Percentiles rank a stretch among this genome's conserved stretches.
Conservation (phyloP, 1,140 invertebrate genomes). For the Drosophila nannoptera region DNA sequence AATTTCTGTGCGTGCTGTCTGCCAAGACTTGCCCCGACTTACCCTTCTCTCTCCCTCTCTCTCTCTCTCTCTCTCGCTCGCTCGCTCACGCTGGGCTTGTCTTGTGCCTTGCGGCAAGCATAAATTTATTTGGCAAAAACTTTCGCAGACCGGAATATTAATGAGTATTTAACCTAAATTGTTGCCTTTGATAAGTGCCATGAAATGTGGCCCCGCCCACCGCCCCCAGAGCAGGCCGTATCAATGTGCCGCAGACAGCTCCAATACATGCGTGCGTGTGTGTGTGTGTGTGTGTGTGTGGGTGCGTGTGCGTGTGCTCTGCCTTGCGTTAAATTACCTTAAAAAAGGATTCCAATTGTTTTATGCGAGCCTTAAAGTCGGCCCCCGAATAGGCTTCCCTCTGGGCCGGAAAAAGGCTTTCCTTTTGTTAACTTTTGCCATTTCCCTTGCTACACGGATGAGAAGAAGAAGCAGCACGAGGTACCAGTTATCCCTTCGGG, state of each 20-base stretch:
- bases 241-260: slow-evolving; percentile 51
- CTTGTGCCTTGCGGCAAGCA: slow-evolving; percentile 65
- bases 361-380: slow-evolving; percentile 62
- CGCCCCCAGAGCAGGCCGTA: slow-evolving; percentile 16
- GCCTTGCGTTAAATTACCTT: slow-evolving; percentile 68
- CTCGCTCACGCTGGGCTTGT: slow-evolving; percentile 21
- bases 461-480: slow-evolving; percentile 14
- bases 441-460: slow-evolving; percentile 15
- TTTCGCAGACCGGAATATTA: slow-evolving; percentile 77
- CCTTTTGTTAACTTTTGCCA: slow-evolving; percentile 17
- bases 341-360: slow-evolving; percentile 69
- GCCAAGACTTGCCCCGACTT: not conserved
- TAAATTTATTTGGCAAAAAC: slow-evolving; percentile 78
- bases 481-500: slow-evolving; percentile 23
- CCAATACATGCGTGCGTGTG: slow-evolving; percentile 8
- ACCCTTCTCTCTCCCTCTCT: slow-evolving; percentile 5
- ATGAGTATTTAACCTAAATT: slow-evolving; percentile 78
- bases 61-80: not conserved
- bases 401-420: slow-evolving; percentile 29
- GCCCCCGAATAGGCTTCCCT: slow-evolving; percentile 19
- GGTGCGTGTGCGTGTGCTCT: slow-evolving; percentile 19
- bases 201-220: slow-evolving; percentile 54
- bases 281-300: slow-evolving; percentile 4
- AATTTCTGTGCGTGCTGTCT: slow-evolving; percentile 46
- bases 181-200: slow-evolving; percentile 78